Evolutionary conservation across 2,888 invertebrate genomes (phyloP).

Genomic region (Coelopa pilipes): DNA sequence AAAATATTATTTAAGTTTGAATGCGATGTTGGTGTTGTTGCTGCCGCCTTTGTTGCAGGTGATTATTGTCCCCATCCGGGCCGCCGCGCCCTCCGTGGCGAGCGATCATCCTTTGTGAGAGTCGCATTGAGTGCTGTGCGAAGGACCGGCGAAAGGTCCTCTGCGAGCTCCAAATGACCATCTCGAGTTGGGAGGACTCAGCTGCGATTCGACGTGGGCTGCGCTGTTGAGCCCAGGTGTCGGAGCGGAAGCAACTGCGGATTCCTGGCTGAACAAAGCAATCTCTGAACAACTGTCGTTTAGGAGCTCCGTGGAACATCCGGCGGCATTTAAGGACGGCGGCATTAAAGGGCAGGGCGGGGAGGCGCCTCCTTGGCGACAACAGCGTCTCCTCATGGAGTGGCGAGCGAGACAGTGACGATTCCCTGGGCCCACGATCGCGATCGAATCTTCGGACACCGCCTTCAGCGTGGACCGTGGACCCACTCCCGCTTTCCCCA

Average conservation of each 20-base stretch:
- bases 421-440: no score
- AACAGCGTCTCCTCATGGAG: no score
- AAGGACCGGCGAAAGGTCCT: background rate
- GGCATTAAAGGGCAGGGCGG: no score
- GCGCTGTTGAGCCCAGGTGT: background rate
- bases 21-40: constrained; percentile 1
- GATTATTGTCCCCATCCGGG: constrained; percentile 29
- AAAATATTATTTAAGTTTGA: constrained; percentile 29
- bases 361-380: no score
- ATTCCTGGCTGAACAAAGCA: background rate
- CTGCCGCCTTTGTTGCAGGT: constrained; percentile 40
- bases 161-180: constrained; percentile 2
- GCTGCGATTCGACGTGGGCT: background rate
- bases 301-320: no score
- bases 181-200: background rate
- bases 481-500: no score
- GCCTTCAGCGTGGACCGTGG: no score
- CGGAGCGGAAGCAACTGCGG: constrained; percentile 2
- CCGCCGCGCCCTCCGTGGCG: background rate
- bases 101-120: background rate
- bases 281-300: no score
- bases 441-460: no score
- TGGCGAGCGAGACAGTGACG: no score
- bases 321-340: no score
- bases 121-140: background rate